These are phyloP conservation scores for Camponotus vicinus DNA, from an alignment of 1,140 invertebrate genomes.

Conservation along the genomic window DNA sequence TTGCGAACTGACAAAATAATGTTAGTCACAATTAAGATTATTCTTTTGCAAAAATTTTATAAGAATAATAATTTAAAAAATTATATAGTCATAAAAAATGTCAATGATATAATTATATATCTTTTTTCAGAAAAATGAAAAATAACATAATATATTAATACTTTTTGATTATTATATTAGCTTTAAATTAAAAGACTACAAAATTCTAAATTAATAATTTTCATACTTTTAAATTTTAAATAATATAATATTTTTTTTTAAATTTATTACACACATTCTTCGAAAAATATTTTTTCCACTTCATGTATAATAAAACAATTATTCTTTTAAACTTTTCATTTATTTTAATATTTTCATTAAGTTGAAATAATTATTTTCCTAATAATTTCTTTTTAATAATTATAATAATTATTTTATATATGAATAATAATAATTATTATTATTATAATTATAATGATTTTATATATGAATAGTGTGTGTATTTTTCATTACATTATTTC, in stretches of 20 bases:
- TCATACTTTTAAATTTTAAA: background rate
- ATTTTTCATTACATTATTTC: slow-evolving; percentile 27
- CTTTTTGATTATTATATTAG: too few species aligned
- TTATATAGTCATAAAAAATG: background rate
- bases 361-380: slow-evolving; percentile 27
- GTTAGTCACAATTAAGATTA: background rate
- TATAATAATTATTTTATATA: too few species aligned
- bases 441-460: too few species aligned
- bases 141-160: too few species aligned
- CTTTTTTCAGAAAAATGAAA: too few species aligned
- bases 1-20: background rate
- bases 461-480: background rate
- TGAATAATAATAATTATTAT: too few species aligned
- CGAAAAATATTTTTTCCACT: background rate
- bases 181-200: too few species aligned
- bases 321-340: background rate
- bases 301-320: background rate
- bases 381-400: too few species aligned
- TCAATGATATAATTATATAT: too few species aligned
- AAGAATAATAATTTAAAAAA: background rate
- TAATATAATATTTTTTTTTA: background rate
- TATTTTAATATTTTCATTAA: background rate
- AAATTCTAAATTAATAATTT: too few species aligned
- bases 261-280: background rate
- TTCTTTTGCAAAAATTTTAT: too few species aligned